Evolutionary conservation across 2,113 vertebrate species (phyloP).

Genomic region (Phrynosoma blainvillii): DNA sequence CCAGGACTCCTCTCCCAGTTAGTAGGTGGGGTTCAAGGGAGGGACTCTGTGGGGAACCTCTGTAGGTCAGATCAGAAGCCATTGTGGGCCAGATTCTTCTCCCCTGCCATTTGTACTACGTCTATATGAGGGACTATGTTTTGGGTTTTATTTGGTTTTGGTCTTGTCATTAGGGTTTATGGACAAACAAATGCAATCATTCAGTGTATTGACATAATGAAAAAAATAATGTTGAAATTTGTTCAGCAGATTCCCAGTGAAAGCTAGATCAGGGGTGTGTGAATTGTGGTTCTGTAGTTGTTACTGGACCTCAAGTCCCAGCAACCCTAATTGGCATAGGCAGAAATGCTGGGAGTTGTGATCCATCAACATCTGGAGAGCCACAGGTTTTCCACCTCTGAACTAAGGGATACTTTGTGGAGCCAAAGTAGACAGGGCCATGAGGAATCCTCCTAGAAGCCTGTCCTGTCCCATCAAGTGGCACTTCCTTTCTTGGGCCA

Average conservation of each 20-base stretch:
- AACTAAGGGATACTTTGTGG: neutral
- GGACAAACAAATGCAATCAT: neutral
- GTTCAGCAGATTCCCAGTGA: neutral
- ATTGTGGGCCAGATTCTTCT: too few species aligned
- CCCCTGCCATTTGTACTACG: too few species aligned
- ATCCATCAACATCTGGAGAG: too few species aligned
- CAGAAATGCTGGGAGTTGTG: too few species aligned
- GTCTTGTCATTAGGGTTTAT: neutral
- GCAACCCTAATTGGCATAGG: too few species aligned
- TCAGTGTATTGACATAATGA: neutral
- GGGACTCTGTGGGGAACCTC: neutral
- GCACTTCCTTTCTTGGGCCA: neutral
- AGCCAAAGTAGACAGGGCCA: neutral
- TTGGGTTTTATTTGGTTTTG: neutral
- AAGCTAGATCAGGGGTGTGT: too few species aligned
- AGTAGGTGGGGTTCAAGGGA: too few species aligned
- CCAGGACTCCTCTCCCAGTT: too few species aligned
- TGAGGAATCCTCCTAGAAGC: neutral
- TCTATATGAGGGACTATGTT: neutral
- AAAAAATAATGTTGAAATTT: neutral
- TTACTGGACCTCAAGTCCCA: too few species aligned
- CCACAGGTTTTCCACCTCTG: neutral
- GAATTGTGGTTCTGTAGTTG: too few species aligned
- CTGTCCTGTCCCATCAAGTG: neutral
- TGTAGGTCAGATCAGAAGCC: too few species aligned